Base-by-base conservation (phyloP, 1,140 invertebrate species). In the Drosophila malerkotliana region DNA sequence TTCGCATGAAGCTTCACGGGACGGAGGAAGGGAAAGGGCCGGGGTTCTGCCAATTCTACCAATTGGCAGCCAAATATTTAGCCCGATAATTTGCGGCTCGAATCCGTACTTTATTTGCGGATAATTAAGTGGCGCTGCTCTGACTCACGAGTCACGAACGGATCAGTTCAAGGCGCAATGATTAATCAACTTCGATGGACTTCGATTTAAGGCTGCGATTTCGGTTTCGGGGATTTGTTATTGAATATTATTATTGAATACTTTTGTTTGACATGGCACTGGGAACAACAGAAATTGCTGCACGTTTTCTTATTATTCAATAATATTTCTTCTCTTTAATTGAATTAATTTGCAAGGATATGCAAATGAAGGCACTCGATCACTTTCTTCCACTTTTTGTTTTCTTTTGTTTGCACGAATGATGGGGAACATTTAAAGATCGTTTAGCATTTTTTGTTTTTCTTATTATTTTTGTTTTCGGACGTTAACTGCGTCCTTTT, bases 341-440 rank as follows among this genome's bases (percentile, higher is more conserved):
- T 69, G 56, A 9, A 74, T 41, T 79, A 39, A 75, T 73, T 81
- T 74, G 73, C 80, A 76, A 83, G 79, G 79, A 84, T 84, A 84
- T 83, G 80, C 80, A 83, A 83, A 83, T 84, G 69, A 79, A 58
- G 48, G 72, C 60, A 68, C 73, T 54, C 57, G 32, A 51, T 56
- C 79, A 66, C 55, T 53, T 64, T 58, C 68, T 32, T 52, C 45
- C 75, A 55, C 69, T 69, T 51, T 47, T 68, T 66, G 62, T 55
- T 57, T 56, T 47, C 59, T 54, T 62, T 77, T 81, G 48, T 66
- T 72, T 75, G 45, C 62, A 62, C 69, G 44, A 74, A 75, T 57
- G 55, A 14, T 49, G 34, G 37, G 45, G 26, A 44, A 57, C 21
- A 66, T 45, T 76, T 78, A 14, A 61, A 12, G 56, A 75, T 68